These are phyloP conservation scores for Zelleria hepariella DNA, from an alignment of 2,888 invertebrate genomes.

Conservation along the genomic window DNA sequence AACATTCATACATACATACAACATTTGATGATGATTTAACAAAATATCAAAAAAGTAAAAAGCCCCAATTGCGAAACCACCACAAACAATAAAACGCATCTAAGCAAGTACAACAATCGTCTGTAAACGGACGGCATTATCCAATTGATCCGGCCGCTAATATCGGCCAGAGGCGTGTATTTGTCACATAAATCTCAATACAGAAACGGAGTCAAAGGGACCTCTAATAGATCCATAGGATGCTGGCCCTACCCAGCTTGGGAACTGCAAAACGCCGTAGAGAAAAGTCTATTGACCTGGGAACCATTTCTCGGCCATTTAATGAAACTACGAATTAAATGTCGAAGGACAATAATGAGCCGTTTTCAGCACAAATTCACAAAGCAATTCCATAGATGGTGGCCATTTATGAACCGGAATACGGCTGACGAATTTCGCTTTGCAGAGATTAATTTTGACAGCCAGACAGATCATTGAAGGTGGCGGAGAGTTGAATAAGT, in stretches of 20 bases:
- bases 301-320: background rate
- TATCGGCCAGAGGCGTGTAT: background rate
- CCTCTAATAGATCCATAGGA: background rate
- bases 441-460: too few species aligned
- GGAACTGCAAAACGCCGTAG: background rate
- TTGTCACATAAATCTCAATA: conserved; percentile 6
- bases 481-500: too few species aligned
- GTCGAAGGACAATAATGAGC: too few species aligned
- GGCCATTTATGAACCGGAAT: too few species aligned
- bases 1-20: too few species aligned
- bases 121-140: background rate
- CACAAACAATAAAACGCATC: conserved; percentile 2
- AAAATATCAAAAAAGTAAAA: background rate
- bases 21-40: too few species aligned
- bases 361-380: too few species aligned
- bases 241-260: background rate
- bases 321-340: too few species aligned
- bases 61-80: conserved; percentile 2
- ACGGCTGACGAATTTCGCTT: too few species aligned
- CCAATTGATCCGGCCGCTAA: conserved; percentile 1
- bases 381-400: too few species aligned
- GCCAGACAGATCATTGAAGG: too few species aligned
- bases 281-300: background rate
- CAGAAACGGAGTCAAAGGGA: background rate
- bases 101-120: background rate